Percentiles rank a stretch among this genome's conserved stretches.
Evolutionary conservation across 2,888 invertebrate species (phyloP).

Genomic region (Ellobium chinense): DNA sequence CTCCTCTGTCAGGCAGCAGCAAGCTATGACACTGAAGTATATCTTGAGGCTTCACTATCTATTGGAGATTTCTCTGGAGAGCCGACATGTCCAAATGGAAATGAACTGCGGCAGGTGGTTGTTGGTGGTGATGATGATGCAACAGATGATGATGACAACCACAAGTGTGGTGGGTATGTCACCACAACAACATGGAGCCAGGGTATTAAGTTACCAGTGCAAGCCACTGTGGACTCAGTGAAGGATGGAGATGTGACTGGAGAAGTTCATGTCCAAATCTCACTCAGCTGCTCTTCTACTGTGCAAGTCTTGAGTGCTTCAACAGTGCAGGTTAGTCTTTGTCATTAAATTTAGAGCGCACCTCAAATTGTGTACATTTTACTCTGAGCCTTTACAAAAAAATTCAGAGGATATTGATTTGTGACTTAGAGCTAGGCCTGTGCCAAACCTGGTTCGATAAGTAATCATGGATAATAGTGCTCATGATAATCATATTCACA

Average conservation of each 20-base stretch:
- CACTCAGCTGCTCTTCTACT: conserved; percentile 35
- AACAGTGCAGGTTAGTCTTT: conserved; percentile 29
- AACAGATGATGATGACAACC: background rate
- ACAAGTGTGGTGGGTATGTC: conserved; percentile 1
- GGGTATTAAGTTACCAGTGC: conserved; percentile 46
- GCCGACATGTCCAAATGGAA: conserved; percentile 53
- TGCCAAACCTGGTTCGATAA: too few species aligned
- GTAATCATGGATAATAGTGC: too few species aligned
- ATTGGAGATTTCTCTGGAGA: conserved; percentile 43
- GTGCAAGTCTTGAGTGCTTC: background rate
- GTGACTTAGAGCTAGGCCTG: too few species aligned
- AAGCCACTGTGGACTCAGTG: conserved; percentile 54
- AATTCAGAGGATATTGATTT: too few species aligned
- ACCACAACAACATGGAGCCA: conserved; percentile 36
- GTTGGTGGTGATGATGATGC: background rate
- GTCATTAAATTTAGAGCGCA: too few species aligned
- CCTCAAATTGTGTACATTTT: too few species aligned
- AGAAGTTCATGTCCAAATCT: conserved; percentile 33
- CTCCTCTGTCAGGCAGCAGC: conserved; percentile 46
- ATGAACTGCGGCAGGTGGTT: conserved; percentile 51
- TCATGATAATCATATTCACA: too few species aligned
- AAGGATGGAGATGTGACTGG: conserved; percentile 50
- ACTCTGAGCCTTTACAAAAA: too few species aligned
- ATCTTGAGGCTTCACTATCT: conserved; percentile 2
- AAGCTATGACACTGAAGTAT: background rate